These are phyloP conservation scores for Catharus bicknelli DNA, from an alignment of 2,113 vertebrate species.

Conservation along the genomic window DNA sequence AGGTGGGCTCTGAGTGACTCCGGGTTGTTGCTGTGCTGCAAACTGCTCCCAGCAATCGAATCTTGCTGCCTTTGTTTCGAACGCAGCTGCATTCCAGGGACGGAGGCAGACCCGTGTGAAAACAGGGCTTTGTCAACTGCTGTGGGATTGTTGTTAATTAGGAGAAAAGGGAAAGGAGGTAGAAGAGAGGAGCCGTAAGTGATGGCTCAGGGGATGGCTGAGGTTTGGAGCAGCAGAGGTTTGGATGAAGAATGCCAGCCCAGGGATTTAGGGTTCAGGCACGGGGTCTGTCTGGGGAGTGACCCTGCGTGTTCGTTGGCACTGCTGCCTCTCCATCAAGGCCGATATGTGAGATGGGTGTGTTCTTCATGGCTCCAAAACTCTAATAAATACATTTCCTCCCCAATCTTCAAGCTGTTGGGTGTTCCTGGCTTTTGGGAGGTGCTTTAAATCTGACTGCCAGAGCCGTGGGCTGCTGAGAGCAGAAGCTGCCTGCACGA, in stretches of 20 bases:
- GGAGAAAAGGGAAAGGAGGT: background rate
- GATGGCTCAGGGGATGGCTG: background rate
- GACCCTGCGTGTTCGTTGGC: background rate
- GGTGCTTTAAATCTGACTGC: too few species aligned
- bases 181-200: background rate
- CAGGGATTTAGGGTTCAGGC: background rate
- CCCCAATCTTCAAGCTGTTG: too few species aligned
- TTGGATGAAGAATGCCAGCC: background rate
- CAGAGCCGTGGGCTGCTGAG: too few species aligned
- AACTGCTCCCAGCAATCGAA: background rate
- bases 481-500: too few species aligned
- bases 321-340: background rate
- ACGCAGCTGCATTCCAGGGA: background rate
- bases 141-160: background rate
- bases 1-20: background rate
- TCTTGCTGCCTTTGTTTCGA: background rate
- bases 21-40: background rate
- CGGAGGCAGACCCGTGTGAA: background rate
- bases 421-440: too few species aligned
- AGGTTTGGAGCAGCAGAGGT: background rate
- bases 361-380: conserved; percentile 17
- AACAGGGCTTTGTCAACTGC: background rate
- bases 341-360: conserved; percentile 10
- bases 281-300: background rate
- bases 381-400: background rate